These are phyloP conservation scores for Drepanosiphum platanoidis DNA, from an alignment of 2,888 invertebrate species.

Conservation along the genomic window DNA sequence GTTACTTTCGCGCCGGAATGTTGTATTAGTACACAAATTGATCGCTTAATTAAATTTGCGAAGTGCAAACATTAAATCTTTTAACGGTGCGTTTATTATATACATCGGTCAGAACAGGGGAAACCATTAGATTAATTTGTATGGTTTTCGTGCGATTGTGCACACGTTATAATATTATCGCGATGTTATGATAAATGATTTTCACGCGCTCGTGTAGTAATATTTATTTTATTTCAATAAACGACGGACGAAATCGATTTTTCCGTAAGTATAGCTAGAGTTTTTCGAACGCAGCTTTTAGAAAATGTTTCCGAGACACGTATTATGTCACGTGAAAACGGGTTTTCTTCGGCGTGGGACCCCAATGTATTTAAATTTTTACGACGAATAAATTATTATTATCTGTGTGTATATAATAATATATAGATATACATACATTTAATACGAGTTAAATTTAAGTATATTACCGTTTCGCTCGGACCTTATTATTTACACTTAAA, in stretches of 20 bases:
- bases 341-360: conserved; percentile 1
- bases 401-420: background rate
- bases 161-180: too few species aligned
- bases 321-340: conserved; percentile 39
- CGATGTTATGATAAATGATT: too few species aligned
- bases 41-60: conserved; percentile 11
- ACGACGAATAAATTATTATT: conserved; percentile 5
- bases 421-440: background rate
- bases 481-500: conserved; percentile 13
- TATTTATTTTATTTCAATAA: too few species aligned
- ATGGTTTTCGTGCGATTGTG: too few species aligned
- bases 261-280: background rate
- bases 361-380: conserved; percentile 19
- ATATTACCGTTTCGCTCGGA: background rate
- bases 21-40: background rate
- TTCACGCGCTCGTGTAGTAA: too few species aligned
- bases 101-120: background rate
- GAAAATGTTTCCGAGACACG: conserved; percentile 25
- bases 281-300: background rate
- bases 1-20: background rate
- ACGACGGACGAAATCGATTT: background rate
- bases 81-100: background rate
- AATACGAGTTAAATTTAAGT: background rate
- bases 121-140: background rate
- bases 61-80: background rate